phyloP scores from a whole-genome alignment of 2,797 vertebrate genomes.

The Pantherophis vulpinus region DNA sequence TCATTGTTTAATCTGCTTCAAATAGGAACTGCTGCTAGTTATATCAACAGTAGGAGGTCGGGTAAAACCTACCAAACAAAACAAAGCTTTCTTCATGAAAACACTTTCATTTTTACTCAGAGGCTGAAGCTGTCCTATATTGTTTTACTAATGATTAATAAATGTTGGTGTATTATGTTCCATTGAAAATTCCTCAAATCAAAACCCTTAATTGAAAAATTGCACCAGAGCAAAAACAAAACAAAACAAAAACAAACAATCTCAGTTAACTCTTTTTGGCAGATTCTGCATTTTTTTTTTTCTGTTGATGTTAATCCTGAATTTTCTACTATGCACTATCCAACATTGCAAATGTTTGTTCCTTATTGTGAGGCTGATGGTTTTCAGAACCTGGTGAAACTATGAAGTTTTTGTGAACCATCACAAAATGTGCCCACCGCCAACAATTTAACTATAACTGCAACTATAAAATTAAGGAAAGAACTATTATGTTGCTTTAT shows the following conservation, averaged over 20 bases:
- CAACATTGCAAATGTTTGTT: slow-evolving; percentile 48
- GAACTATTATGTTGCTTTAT: slow-evolving; percentile 25
- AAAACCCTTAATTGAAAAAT: slow-evolving; percentile 63
- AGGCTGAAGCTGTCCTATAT: slow-evolving; percentile 53
- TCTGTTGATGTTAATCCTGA: slow-evolving; percentile 33
- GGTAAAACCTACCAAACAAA: slow-evolving; percentile 70
- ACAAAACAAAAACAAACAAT: slow-evolving; percentile 45
- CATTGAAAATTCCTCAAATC: slow-evolving; percentile 55
- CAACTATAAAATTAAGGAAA: slow-evolving; percentile 31
- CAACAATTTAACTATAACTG: slow-evolving; percentile 47
- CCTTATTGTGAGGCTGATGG: slow-evolving; percentile 53
- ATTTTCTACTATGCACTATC: slow-evolving; percentile 58
- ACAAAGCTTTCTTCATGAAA: slow-evolving; percentile 72
- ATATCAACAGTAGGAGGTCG: slow-evolving; percentile 73
- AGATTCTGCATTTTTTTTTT: slow-evolving; percentile 42
- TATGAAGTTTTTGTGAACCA: slow-evolving; percentile 51
- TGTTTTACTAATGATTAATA: slow-evolving; percentile 69
- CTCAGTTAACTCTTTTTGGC: slow-evolving; percentile 54
- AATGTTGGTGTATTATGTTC: slow-evolving; percentile 62
- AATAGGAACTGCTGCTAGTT: slow-evolving; percentile 70
- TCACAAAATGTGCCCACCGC: slow-evolving; percentile 20
- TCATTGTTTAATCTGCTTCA: slow-evolving; percentile 69
- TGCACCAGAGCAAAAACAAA: slow-evolving; percentile 45
- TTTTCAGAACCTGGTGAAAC: slow-evolving; percentile 49
- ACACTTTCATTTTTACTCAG: slow-evolving; percentile 62